Base-by-base conservation (phyloP, 2,888 invertebrate genomes). In the Mythimna albipuncta region DNA sequence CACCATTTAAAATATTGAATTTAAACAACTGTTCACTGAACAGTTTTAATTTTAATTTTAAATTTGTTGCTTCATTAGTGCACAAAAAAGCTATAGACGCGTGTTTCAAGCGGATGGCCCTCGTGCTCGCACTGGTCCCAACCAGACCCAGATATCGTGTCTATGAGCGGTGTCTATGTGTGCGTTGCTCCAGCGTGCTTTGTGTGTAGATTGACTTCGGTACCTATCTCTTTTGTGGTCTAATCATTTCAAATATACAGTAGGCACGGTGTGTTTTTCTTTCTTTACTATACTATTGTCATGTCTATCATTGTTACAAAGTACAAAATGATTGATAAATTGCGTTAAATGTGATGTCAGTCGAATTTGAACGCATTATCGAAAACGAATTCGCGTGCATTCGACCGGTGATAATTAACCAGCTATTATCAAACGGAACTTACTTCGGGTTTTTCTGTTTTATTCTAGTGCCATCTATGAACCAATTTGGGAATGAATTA, bases 341-440 rank as follows among this genome's bases (percentile, higher is more conserved):
- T 77, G 41, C 62, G 75, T 54, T 63, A 65, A 81, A 73, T 81
- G 72, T 69, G 67, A 69, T 83, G 76, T 84, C 84, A 84, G 74
- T 72, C 59, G 55, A 75, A 64, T 82, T 68, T 85, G 84, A 87
- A 87, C 85, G 85, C 83, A 79, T 67, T 85, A 83, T 85, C 64
- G 85, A 80, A 84, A 87, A 84, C 81, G 74, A 83, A 80, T 82
- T 87, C 74, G 86, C 58, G 77, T 72, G 78, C 81, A 82, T 68
- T 83, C 69, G 69, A 84, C 75, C 86, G 86, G 54, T 81, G 62
- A 81, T 82, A 84, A 84, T 84, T 78, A 74, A 65, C 74, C 70
- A 58, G 64, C 67, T 61, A 64, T n/a, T n/a, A n/a, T n/a, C n/a
- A n/a, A 77, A 71, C 64, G 73, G 66, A 82, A 79, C 69, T 70